phyloP scores from a whole-genome alignment of 2,797 vertebrate species.

The Spinibarbus caldwelli region DNA sequence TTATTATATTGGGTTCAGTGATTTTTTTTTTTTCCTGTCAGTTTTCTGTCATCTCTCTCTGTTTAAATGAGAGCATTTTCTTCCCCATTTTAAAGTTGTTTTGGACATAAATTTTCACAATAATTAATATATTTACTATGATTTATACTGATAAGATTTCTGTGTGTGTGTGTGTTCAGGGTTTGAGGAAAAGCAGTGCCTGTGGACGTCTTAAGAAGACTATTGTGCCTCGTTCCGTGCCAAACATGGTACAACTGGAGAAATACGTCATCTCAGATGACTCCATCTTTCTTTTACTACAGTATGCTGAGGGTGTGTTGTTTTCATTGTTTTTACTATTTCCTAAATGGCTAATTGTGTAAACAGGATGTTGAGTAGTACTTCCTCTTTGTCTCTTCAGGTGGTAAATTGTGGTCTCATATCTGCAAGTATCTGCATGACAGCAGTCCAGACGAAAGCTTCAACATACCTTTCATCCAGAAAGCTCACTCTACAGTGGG shows the following conservation, averaged over 20 bases:
- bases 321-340: background rate
- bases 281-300: constrained; percentile 91
- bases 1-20: no score
- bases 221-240: constrained; percentile 91
- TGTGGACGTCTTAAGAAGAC: constrained; percentile 87
- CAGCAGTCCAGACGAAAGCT: constrained; percentile 89
- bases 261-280: constrained; percentile 94
- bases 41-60: no score
- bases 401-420: constrained; percentile 96
- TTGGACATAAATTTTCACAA: no score
- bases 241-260: constrained; percentile 97
- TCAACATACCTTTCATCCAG: constrained; percentile 85
- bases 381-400: constrained; percentile 66
- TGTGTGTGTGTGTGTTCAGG: constrained; percentile 76
- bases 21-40: no score
- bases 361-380: background rate
- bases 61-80: no score
- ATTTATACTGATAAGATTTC: background rate
- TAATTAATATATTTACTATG: no score
- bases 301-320: constrained; percentile 90
- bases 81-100: no score
- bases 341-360: background rate
- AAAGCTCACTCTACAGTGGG: constrained; percentile 78
- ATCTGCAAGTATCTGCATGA: constrained; percentile 87
- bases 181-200: constrained; percentile 96